Evolutionary conservation across 1,140 invertebrate genomes (phyloP).

Genomic region (Triops longicaudatus): DNA sequence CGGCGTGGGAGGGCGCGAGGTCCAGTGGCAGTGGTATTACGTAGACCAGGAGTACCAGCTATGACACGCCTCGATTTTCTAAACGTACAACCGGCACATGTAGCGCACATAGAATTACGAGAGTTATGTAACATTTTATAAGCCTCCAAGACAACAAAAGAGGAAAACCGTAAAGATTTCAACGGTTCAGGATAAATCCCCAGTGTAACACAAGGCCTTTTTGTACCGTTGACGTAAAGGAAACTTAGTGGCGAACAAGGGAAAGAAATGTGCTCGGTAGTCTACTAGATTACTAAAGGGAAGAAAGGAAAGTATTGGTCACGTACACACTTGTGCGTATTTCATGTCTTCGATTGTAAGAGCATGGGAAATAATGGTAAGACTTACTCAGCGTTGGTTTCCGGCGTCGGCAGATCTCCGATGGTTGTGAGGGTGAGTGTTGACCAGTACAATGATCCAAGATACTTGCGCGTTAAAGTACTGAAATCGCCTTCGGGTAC

Average conservation of each 20-base stretch:
- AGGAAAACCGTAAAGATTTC: slow-evolving; percentile 19
- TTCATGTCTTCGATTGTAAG: not conserved
- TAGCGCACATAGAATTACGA: slow-evolving; percentile 13
- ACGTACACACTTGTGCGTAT: no score
- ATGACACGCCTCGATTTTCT: not conserved
- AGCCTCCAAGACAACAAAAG: not conserved
- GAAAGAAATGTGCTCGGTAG: not conserved
- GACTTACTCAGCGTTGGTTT: slow-evolving; percentile 92
- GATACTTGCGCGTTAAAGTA: slow-evolving; percentile 79
- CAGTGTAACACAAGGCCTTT: no score
- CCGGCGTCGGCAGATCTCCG: slow-evolving; percentile 85
- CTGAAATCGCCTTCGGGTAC: slow-evolving; percentile 76
- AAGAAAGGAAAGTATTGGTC: no score
- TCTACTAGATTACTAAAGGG: no score
- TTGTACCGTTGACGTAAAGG: no score
- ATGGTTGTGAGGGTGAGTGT: slow-evolving; percentile 94
- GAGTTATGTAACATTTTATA: not conserved
- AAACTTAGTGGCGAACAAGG: no score
- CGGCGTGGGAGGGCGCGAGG: slow-evolving; percentile 60
- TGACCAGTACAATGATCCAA: slow-evolving; percentile 92
- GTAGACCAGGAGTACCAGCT: not conserved
- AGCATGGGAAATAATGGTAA: not conserved
- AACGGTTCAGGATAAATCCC: not conserved
- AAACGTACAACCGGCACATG: not conserved
- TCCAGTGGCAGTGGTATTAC: slow-evolving; percentile 38